These are phyloP conservation scores for Circaetus cinerascens DNA, from an alignment of 2,113 vertebrate genomes.

Conservation along the genomic window DNA sequence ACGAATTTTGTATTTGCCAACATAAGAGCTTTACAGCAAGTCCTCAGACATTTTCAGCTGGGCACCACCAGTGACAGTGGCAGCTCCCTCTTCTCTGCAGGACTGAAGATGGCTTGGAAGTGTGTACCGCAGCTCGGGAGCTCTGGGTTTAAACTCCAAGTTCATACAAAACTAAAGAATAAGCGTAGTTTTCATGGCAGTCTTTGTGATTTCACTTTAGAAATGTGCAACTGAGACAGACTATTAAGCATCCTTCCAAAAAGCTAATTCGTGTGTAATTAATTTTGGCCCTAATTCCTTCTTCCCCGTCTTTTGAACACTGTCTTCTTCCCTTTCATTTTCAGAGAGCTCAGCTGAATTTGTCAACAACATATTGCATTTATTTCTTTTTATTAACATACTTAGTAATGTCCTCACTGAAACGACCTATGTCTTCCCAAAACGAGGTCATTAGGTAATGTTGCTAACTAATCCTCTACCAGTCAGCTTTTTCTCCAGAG, in stretches of 20 bases:
- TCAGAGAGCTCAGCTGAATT: background rate
- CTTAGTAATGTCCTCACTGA: background rate
- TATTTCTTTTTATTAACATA: background rate
- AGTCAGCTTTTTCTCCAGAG: background rate
- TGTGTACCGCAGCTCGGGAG: background rate
- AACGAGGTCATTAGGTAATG: background rate
- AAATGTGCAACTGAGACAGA: background rate
- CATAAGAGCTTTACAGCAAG: background rate
- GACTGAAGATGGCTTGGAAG: background rate
- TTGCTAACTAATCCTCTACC: background rate
- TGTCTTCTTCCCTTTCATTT: background rate
- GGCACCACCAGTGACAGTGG: fast-evolving
- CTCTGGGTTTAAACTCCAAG: background rate
- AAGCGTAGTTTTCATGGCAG: background rate
- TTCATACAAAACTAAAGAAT: background rate
- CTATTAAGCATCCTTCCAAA: background rate
- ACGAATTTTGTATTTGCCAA: background rate
- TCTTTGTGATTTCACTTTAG: background rate
- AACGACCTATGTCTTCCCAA: background rate
- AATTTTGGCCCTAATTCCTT: background rate
- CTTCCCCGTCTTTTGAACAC: background rate
- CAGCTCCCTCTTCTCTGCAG: background rate
- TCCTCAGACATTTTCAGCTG: background rate
- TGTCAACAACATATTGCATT: background rate
- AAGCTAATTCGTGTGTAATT: background rate